Evolutionary conservation across 1,140 invertebrate genomes (phyloP).

Genomic region (Drosophila gunungcola): DNA sequence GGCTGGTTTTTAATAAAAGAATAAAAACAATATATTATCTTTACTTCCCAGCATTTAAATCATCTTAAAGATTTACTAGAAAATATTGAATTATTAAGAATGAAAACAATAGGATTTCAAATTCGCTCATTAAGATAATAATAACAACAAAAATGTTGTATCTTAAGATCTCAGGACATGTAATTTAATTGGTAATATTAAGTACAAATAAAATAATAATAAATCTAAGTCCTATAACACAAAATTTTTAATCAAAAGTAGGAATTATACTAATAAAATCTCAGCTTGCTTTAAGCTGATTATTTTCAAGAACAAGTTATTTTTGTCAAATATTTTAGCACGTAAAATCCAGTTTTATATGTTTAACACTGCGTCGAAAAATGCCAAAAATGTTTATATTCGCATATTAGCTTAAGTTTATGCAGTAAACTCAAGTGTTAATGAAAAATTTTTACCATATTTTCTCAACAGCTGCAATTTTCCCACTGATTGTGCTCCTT

Average conservation of each 20-base stretch:
- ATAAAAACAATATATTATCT: slow-evolving; percentile 15
- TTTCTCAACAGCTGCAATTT: slow-evolving; percentile 84
- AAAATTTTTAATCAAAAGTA: not conserved
- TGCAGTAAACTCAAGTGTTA: no score
- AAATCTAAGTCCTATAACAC: not conserved
- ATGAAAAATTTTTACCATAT: not conserved
- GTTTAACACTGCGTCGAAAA: not conserved
- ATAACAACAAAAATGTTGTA: no score
- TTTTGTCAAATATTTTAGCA: slow-evolving; percentile 8
- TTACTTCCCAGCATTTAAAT: not conserved
- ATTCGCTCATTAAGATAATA: not conserved
- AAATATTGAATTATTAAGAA: slow-evolving; percentile 10
- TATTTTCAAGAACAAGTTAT: slow-evolving; percentile 12
- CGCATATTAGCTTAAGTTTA: not conserved
- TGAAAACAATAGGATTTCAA: slow-evolving; percentile 19
- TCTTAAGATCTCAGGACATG: no score
- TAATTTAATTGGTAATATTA: not conserved
- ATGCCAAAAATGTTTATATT: not conserved
- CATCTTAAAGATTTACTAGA: not conserved
- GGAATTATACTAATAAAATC: no score
- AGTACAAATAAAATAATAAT: not conserved
- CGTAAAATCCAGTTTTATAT: slow-evolving; percentile 3
- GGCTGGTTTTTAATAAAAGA: slow-evolving; percentile 1
- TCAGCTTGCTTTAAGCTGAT: not conserved
- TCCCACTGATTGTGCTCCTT: slow-evolving; percentile 87